Evolutionary conservation across 2,113 vertebrate genomes (phyloP).

Genomic region (Hiodon alosoides): DNA sequence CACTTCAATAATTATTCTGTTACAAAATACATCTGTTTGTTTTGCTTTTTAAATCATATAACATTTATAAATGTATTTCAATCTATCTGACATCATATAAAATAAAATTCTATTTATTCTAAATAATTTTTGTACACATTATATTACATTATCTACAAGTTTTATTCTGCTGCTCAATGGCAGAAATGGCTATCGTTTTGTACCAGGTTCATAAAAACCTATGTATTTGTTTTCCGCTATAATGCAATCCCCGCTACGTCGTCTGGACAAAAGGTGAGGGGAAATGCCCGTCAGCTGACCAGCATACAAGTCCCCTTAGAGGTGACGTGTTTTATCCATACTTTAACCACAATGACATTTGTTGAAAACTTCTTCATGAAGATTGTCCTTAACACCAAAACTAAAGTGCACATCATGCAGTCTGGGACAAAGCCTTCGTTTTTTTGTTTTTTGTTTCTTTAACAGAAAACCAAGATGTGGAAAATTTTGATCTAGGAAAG

Average conservation of each 20-base stretch:
- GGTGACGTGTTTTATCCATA: not conserved
- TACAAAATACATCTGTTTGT: conserved; percentile 62
- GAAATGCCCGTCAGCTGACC: conserved; percentile 34
- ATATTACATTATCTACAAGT: conserved; percentile 60
- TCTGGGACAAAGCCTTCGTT: conserved; percentile 1
- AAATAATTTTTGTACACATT: conserved; percentile 52
- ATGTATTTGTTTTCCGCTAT: conserved; percentile 22
- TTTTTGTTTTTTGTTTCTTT: not conserved
- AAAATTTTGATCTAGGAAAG: not conserved
- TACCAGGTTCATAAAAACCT: conserved; percentile 40
- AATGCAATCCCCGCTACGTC: conserved; percentile 35
- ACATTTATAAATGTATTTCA: conserved; percentile 50
- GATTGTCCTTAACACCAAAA: conserved; percentile 5
- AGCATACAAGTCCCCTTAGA: conserved; percentile 23
- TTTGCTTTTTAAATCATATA: conserved; percentile 63
- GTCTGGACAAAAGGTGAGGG: conserved; percentile 27
- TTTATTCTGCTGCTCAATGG: conserved; percentile 53
- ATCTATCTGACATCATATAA: conserved; percentile 64
- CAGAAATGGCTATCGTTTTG: conserved; percentile 52
- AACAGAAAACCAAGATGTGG: not conserved
- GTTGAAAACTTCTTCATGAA: conserved; percentile 31
- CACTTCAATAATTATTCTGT: conserved; percentile 64
- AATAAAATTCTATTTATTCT: conserved; percentile 64
- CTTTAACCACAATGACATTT: conserved; percentile 41
- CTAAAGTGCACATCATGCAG: conserved; percentile 10